Conservation (phyloP, 2,888 invertebrate genomes). For the Microctonus hyperodae region DNA sequence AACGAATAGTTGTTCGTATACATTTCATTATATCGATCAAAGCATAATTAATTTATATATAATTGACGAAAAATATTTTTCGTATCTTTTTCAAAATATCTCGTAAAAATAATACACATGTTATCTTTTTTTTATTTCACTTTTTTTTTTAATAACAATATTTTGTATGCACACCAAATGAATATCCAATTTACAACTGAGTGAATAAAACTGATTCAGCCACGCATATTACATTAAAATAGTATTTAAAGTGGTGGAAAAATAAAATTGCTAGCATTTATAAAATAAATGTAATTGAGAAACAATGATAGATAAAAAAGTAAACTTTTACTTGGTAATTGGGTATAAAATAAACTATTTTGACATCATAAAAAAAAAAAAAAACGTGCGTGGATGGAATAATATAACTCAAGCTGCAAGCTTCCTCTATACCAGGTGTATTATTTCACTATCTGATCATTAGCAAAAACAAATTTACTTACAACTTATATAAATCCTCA, state of each 20-base stretch:
- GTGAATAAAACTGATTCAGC: constrained; percentile 8
- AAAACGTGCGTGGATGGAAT: background rate
- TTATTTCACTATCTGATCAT: background rate
- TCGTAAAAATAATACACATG: background rate
- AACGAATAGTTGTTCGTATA: background rate
- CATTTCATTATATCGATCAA: background rate
- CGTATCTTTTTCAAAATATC: background rate
- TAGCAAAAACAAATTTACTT: background rate
- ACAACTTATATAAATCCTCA: background rate
- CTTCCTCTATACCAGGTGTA: background rate
- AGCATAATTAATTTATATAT: background rate
- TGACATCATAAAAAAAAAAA: background rate
- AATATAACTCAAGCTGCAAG: background rate
- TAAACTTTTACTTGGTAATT: background rate
- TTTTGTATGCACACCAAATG: background rate
- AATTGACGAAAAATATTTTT: background rate
- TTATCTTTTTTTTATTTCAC: background rate
- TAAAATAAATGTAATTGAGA: background rate
- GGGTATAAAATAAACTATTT: background rate
- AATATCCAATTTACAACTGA: constrained; percentile 19
- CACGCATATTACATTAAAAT: background rate
- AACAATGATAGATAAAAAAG: background rate
- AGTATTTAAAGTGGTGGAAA: background rate
- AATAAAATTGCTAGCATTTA: background rate
- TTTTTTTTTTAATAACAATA: constrained; percentile 16